phyloP scores from a whole-genome alignment of 2,888 invertebrate genomes.

The Atherix ibis region DNA sequence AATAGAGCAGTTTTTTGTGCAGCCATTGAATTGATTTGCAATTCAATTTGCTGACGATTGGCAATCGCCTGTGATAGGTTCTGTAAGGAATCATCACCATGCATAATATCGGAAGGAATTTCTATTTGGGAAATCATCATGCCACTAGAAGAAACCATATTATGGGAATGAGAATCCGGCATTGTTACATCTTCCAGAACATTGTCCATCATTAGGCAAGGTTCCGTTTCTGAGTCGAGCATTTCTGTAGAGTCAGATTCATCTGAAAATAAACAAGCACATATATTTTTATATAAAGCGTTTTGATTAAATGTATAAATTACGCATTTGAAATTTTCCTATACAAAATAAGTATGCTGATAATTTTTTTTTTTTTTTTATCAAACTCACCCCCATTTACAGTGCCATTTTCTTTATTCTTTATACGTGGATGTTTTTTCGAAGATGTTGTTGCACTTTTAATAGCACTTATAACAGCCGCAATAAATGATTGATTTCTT shows the following conservation, averaged over 20 bases:
- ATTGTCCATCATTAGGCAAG: constrained; percentile 67
- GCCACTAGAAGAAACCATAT: constrained; percentile 48
- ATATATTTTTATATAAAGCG: not conserved
- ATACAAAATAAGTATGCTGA: too few species aligned
- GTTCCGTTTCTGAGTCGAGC: constrained; percentile 69
- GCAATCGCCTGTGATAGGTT: constrained; percentile 64
- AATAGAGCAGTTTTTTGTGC: constrained; percentile 33
- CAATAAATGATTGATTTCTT: constrained; percentile 49
- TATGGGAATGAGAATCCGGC: constrained; percentile 48
- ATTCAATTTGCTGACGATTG: constrained; percentile 50
- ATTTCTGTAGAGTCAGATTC: constrained; percentile 59
- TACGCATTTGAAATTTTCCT: not conserved
- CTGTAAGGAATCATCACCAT: constrained; percentile 48
- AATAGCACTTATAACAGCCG: constrained; percentile 56
- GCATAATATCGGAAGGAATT: constrained; percentile 29
- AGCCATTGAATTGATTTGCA: constrained; percentile 28
- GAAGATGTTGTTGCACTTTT: constrained; percentile 37
- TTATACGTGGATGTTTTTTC: constrained; percentile 15
- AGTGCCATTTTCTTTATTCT: constrained; percentile 16
- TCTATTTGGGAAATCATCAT: constrained; percentile 34
- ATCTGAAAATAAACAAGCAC: constrained; percentile 32
- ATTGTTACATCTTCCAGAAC: constrained; percentile 49
- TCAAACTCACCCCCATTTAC: too few species aligned
- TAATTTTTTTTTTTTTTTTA: too few species aligned
- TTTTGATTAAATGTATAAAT: not conserved